Evolutionary conservation across 2,797 vertebrate genomes (phyloP).

Genomic region (Pseudotriccus pelzelni): DNA sequence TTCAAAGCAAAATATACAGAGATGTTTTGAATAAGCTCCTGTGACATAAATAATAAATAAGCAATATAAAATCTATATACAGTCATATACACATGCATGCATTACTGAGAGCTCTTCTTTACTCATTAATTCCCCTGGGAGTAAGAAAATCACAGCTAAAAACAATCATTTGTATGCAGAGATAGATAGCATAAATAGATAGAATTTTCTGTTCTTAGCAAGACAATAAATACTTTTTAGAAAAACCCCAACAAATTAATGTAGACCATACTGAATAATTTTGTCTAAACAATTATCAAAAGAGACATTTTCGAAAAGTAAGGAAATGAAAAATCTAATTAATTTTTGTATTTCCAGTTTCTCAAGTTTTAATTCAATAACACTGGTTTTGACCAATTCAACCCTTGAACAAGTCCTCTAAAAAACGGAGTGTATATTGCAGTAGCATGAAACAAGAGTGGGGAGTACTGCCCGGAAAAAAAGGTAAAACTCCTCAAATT

Average conservation of each 20-base stretch:
- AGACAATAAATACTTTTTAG: not conserved
- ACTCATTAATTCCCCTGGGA: not conserved
- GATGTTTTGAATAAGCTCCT: not conserved
- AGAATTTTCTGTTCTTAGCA: not conserved
- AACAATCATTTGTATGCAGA: not conserved
- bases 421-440: not conserved
- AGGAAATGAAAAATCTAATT: not conserved
- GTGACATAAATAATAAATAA: not conserved
- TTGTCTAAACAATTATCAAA: not conserved
- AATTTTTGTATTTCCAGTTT: not conserved
- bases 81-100: not conserved
- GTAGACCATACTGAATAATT: not conserved
- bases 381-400: not conserved
- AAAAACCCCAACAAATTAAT: not conserved
- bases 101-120: slow-evolving; percentile 15
- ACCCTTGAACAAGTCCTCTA: not conserved
- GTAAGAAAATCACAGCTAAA: slow-evolving; percentile 6
- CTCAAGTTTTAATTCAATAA: not conserved
- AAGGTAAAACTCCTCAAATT: not conserved
- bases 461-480: not conserved
- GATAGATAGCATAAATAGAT: not conserved
- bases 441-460: not conserved
- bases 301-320: not conserved
- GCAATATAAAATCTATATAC: not conserved
- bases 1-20: not conserved